Conservation (phyloP, 2,888 invertebrate genomes). For the Bhutanitis thaidina region DNA sequence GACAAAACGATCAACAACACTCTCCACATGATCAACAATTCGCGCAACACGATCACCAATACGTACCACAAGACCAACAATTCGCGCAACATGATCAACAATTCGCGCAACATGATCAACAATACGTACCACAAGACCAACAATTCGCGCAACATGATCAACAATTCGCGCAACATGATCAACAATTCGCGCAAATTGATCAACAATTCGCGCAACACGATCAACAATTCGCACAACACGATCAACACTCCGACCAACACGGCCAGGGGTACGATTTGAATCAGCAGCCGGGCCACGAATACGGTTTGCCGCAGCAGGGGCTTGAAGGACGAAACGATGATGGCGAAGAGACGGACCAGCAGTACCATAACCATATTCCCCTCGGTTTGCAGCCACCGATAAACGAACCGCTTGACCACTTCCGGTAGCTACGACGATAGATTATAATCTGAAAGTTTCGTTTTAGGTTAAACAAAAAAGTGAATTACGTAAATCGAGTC, state of each 20-base stretch:
- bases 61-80: slow-evolving; percentile 23
- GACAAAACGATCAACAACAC: slow-evolving; percentile 20
- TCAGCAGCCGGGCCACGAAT: slow-evolving; percentile 38
- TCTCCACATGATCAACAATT: slow-evolving; percentile 30
- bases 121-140: slow-evolving; percentile 24
- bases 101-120: slow-evolving; percentile 25
- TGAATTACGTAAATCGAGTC: no score
- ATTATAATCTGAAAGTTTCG: not conserved
- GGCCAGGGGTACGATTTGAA: slow-evolving; percentile 30
- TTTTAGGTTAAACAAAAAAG: no score
- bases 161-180: slow-evolving; percentile 29
- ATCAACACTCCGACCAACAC: slow-evolving; percentile 32
- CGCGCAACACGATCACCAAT: slow-evolving; percentile 29
- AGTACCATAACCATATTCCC: slow-evolving; percentile 69
- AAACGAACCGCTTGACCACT: slow-evolving; percentile 67
- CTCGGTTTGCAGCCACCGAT: slow-evolving; percentile 66
- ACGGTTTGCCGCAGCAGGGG: slow-evolving; percentile 53
- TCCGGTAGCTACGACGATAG: slow-evolving; percentile 44
- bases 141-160: slow-evolving; percentile 29
- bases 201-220: slow-evolving; percentile 28
- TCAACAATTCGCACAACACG: slow-evolving; percentile 29
- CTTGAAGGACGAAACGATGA: slow-evolving; percentile 63
- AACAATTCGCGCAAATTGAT: slow-evolving; percentile 31
- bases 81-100: slow-evolving; percentile 23
- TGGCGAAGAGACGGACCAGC: slow-evolving; percentile 35